A percentile compares a stretch with the other conserved stretches of the same genome.
These are phyloP conservation scores for Chelidonichthys spinosus DNA, from an alignment of 2,797 vertebrate genomes.

Conservation along the genomic window DNA sequence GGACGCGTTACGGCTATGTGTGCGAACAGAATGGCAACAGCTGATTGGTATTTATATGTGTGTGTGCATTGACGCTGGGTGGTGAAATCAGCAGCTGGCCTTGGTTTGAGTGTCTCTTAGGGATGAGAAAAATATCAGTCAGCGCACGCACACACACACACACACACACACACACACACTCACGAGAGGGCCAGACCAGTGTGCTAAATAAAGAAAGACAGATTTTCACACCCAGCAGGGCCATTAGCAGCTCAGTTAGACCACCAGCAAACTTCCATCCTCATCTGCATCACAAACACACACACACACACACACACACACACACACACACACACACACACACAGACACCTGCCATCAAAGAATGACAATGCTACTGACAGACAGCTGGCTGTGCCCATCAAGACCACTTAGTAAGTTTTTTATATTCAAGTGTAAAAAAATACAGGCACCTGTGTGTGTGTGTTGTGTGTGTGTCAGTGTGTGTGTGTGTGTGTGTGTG, in stretches of 20 bases:
- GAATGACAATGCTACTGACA: no score
- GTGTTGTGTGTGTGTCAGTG: conserved; percentile 18
- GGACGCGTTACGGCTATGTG: conserved; percentile 8
- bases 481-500: conserved; percentile 19
- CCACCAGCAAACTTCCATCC: conserved; percentile 74
- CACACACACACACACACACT: conserved; percentile 22
- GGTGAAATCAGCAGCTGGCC: conserved; percentile 64
- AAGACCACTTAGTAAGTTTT: neutral
- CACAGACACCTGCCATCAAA: conserved; percentile 19
- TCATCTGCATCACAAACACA: conserved; percentile 72
- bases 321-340: neutral
- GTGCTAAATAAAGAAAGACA: conserved; percentile 81
- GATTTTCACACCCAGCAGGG: conserved; percentile 77
- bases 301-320: neutral
- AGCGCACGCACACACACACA: conserved; percentile 12
- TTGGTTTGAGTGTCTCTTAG: conserved; percentile 65
- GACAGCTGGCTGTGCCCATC: neutral
- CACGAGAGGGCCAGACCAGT: conserved; percentile 52
- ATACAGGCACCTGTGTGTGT: conserved; percentile 22
- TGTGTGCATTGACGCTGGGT: conserved; percentile 7
- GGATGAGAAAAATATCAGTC: conserved; percentile 60
- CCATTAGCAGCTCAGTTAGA: conserved; percentile 78
- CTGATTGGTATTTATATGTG: conserved; percentile 22
- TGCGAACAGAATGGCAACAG: conserved; percentile 19
- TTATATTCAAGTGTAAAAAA: neutral